A percentile compares a stretch with the other conserved stretches of the same genome.
phyloP scores from a whole-genome alignment of 2,113 vertebrate species.

The Neolamprologus toae region DNA sequence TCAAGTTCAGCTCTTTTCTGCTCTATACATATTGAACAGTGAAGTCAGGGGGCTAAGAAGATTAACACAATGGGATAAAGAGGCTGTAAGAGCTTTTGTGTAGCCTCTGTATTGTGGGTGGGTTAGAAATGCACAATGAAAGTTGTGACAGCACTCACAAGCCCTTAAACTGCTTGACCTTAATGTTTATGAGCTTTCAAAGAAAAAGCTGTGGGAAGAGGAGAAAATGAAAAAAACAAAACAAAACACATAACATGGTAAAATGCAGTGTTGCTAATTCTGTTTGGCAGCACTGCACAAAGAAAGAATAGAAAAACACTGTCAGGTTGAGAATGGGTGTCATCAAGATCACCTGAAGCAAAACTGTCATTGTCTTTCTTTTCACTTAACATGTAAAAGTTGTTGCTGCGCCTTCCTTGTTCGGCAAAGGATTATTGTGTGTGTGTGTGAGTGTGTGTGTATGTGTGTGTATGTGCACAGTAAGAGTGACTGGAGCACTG shows the following conservation, averaged over 20 bases:
- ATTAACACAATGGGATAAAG: slow-evolving; percentile 77
- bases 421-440: not conserved
- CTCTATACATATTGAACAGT: slow-evolving; percentile 62
- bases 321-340: not conserved
- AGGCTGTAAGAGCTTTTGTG: slow-evolving; percentile 68
- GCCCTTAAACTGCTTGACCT: slow-evolving; percentile 57
- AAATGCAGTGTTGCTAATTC: not conserved
- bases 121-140: slow-evolving; percentile 36
- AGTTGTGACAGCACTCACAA: slow-evolving; percentile 43
- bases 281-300: not conserved
- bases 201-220: not conserved
- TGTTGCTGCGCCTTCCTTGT: not conserved
- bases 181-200: slow-evolving; percentile 24
- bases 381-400: slow-evolving; percentile 15
- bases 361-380: not conserved
- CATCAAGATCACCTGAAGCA: not conserved
- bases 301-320: not conserved
- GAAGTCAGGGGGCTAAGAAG: slow-evolving; percentile 64
- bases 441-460: not conserved
- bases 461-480: not conserved
- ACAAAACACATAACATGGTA: not conserved
- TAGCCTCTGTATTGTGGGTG: slow-evolving; percentile 44
- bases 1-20: slow-evolving; percentile 50
- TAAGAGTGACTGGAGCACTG: slow-evolving; percentile 41
- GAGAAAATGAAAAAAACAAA: not conserved